Conservation (phyloP, 2,888 invertebrate species). For the Lasioglossum villosulum region DNA sequence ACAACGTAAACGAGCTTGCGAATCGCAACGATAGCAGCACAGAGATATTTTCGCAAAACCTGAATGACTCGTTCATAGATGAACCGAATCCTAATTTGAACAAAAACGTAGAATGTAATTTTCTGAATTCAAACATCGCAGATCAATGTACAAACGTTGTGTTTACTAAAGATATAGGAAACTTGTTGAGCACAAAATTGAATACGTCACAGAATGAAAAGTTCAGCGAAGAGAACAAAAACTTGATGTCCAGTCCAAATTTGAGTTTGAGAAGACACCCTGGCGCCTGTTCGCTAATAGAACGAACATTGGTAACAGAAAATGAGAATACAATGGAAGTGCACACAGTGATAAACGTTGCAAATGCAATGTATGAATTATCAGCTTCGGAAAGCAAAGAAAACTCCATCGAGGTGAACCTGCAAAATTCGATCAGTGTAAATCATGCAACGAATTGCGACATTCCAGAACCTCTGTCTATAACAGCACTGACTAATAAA, state of each 20-base stretch:
- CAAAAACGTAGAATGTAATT: not conserved
- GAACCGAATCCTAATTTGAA: conserved; percentile 8
- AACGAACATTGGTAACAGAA: not conserved
- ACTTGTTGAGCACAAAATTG: not conserved
- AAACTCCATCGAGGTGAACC: conserved; percentile 35
- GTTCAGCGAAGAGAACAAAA: conserved; percentile 13
- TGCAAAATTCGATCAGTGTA: conserved; percentile 29
- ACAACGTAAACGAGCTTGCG: conserved; percentile 25
- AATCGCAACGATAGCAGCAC: conserved; percentile 14
- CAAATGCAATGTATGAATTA: conserved; percentile 20
- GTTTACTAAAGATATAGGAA: not conserved
- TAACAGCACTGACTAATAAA: conserved; percentile 25
- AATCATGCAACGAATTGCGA: conserved; percentile 39
- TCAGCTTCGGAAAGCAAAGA: conserved; percentile 34
- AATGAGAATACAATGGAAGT: not conserved
- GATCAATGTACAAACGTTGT: not conserved
- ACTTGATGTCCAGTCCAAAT: conserved; percentile 33
- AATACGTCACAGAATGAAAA: not conserved
- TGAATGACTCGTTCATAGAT: not conserved
- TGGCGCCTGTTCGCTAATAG: conserved; percentile 40
- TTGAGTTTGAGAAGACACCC: conserved; percentile 52
- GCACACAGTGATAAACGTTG: not conserved
- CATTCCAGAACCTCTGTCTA: conserved; percentile 26
- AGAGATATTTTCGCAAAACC: conserved; percentile 45
- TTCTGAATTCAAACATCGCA: not conserved